phyloP scores from a whole-genome alignment of 2,888 invertebrate species.

The Emmelina monodactyla region DNA sequence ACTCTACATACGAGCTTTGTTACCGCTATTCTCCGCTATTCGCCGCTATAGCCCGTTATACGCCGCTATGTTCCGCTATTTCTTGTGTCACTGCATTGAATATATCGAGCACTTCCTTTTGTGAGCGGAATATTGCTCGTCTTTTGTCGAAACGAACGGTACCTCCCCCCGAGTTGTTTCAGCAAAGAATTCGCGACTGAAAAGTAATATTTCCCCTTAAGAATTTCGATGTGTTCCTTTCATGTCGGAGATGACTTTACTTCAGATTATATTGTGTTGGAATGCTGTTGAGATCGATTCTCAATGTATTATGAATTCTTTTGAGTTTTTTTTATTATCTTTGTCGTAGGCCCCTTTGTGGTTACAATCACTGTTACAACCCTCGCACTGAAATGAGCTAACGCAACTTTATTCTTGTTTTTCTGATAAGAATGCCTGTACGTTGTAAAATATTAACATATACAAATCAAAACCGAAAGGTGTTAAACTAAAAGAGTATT shows the following conservation, averaged over 20 bases:
- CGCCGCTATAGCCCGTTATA: too few species aligned
- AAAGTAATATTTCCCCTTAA: conserved; percentile 65
- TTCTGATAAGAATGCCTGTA: too few species aligned
- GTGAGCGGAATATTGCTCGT: conserved; percentile 64
- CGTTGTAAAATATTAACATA: too few species aligned
- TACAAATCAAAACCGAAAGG: too few species aligned
- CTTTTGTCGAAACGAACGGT: conserved; percentile 63
- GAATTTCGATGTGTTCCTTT: conserved; percentile 64
- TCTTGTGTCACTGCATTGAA: conserved; percentile 66
- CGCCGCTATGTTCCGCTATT: too few species aligned
- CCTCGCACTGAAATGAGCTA: too few species aligned
- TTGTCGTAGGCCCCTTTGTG: not conserved
- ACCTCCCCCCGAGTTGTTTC: conserved; percentile 63
- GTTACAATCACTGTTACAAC: too few species aligned
- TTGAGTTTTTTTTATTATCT: not conserved
- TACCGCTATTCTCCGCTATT: too few species aligned
- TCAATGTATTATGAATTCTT: conserved; percentile 19
- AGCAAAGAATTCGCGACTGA: conserved; percentile 61
- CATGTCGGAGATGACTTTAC: conserved; percentile 59
- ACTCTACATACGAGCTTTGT: too few species aligned
- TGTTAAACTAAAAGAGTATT: too few species aligned
- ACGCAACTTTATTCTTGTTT: too few species aligned
- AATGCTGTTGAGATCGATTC: conserved; percentile 40
- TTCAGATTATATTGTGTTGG: conserved; percentile 49
- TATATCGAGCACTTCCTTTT: conserved; percentile 64